These are phyloP conservation scores for Tringa solitaria DNA, from an alignment of 2,113 vertebrate species.

Conservation along the genomic window DNA sequence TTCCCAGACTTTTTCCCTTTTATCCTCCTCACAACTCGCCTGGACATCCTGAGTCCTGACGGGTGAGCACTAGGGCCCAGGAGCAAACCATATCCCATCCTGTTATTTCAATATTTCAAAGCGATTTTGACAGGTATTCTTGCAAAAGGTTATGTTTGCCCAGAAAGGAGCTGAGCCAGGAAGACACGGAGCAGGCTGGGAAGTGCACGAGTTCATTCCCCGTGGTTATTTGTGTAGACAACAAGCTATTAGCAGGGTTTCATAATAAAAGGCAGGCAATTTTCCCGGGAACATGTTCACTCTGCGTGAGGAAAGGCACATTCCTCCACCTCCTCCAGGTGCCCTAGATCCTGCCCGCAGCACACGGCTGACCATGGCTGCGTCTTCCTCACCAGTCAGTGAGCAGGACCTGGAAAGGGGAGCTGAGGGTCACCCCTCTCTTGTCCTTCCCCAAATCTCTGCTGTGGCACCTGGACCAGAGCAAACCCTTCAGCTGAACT, in stretches of 20 bases:
- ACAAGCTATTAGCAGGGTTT: slow-evolving; percentile 43
- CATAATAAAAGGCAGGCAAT: slow-evolving; percentile 16
- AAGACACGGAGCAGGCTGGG: slow-evolving; percentile 39
- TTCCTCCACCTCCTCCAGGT: background rate
- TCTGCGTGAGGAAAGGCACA: background rate
- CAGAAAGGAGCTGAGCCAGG: slow-evolving; percentile 34
- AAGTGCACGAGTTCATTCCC: background rate
- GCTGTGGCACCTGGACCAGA: background rate
- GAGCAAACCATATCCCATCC: slow-evolving; percentile 10
- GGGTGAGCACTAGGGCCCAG: slow-evolving; percentile 37
- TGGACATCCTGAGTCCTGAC: background rate
- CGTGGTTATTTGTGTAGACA: slow-evolving; percentile 36
- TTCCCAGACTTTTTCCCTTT: background rate
- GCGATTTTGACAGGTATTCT: slow-evolving; percentile 48
- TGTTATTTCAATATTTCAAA: slow-evolving; percentile 42
- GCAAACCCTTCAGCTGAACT: background rate
- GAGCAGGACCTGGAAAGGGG: background rate
- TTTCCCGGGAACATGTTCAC: background rate
- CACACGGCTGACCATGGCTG: fast-evolving
- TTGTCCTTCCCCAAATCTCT: background rate
- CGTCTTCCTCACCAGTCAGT: background rate
- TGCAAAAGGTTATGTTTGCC: slow-evolving; percentile 60
- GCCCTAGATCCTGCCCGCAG: background rate
- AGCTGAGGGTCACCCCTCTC: background rate
- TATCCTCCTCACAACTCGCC: background rate